Percentiles rank a stretch among this genome's conserved stretches.
Evolutionary conservation across 2,797 vertebrate species (phyloP).

Genomic region (Chelonia mydas): DNA sequence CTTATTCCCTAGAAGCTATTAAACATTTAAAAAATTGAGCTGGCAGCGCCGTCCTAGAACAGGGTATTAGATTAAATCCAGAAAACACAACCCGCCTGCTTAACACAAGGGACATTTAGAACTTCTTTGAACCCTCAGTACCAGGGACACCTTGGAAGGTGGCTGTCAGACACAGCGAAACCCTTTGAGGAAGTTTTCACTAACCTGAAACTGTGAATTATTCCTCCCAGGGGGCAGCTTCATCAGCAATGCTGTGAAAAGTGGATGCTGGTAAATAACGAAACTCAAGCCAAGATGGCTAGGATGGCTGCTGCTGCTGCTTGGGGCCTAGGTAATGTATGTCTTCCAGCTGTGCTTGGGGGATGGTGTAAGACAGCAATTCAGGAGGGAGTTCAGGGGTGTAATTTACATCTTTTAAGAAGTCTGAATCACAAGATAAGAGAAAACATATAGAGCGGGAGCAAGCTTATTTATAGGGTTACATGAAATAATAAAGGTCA

Average conservation of each 20-base stretch:
- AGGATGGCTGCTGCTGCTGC: slow-evolving; percentile 98
- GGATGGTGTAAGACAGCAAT: background rate
- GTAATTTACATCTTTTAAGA: background rate
- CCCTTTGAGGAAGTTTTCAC: background rate
- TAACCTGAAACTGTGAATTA: slow-evolving; percentile 44
- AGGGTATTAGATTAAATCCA: background rate
- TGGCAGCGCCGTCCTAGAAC: background rate
- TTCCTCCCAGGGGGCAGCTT: slow-evolving; percentile 91
- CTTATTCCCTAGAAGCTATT: background rate
- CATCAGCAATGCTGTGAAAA: slow-evolving; percentile 99
- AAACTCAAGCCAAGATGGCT: slow-evolving; percentile 98
- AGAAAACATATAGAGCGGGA: background rate
- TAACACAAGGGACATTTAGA: background rate
- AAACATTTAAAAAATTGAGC: background rate
- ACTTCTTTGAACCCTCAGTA: background rate
- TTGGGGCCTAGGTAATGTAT: slow-evolving; percentile 93
- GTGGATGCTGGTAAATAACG: slow-evolving; percentile 96
- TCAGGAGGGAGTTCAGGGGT: background rate
- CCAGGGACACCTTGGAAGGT: background rate
- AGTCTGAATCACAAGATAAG: background rate
- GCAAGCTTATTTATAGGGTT: rapidly evolving
- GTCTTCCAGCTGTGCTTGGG: background rate
- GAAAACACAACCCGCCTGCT: background rate
- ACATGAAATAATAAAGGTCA: background rate
- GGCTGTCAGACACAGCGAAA: background rate